Evolutionary conservation across 1,140 invertebrate genomes (phyloP), one percentile per base, ranked within the genome.

Genomic region (Mizuhopecten yessoensis): DNA sequence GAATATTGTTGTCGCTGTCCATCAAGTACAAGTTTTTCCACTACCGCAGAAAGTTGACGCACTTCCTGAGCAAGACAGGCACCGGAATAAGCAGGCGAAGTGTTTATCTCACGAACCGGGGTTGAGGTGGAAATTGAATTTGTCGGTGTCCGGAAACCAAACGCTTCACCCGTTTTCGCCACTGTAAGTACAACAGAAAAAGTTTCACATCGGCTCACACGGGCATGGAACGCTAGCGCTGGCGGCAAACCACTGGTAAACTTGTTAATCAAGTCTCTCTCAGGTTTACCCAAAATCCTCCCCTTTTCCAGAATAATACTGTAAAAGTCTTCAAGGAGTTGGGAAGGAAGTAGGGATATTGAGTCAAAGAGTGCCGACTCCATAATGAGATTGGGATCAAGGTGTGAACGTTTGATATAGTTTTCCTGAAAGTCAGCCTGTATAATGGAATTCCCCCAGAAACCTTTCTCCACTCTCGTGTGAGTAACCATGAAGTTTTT

Each of bases 131-230:
- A 13, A 5, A 39, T n/a, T n/a, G n/a, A n/a, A n/a, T n/a, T n/a
- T n/a, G 42, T 9, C 9, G 17, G 86, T 86, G 2, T 88, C 13
- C 89, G 34, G 39, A 87, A 87, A 33, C 89, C 86, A 34, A 87
- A 57, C 0, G 89, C 86, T 87, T 90, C 89, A 13, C 89, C 89
- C 5, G 87, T 39, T 33, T 90, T 90, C n/a, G 42, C 86, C 34
- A 36, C 33, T 49, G 49, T 49, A 29, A 87, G 57, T 3, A 86
- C 45, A 33, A 42, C 89, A n/a, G 42, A 29, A 15, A 90, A 87
- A 87, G 33, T 87, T 39, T 34, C 17, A 20, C 11, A 34, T 9
- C 29, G 33, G 9, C n/a, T 86, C 20, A 87, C 89, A 5, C 89
- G 36, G 0, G 87, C 86, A 57, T 49, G 34, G 29, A 90, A 90